phyloP scores from a whole-genome alignment of 2,113 vertebrate species.

The Hemibagrus wyckioides region DNA sequence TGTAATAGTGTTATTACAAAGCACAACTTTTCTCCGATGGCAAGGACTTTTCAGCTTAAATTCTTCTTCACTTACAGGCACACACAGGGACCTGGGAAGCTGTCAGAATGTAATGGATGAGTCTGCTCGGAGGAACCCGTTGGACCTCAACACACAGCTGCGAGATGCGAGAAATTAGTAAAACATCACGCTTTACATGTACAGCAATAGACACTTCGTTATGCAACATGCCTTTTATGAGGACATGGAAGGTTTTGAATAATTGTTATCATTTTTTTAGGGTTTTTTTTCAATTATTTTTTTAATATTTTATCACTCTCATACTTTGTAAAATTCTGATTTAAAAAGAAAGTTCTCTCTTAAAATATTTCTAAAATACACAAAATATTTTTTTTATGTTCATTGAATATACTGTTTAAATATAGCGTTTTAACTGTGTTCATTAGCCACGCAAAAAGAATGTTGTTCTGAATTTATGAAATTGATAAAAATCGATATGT shows the following conservation, averaged over 20 bases:
- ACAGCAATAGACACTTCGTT: not conserved
- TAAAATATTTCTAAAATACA: not conserved
- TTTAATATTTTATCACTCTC: not conserved
- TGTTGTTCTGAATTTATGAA: not conserved
- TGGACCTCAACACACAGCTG: not conserved
- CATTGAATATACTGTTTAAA: too few species aligned
- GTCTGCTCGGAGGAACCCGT: not conserved
- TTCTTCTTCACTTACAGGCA: constrained; percentile 20
- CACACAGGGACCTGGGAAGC: constrained; percentile 9
- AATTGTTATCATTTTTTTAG: not conserved
- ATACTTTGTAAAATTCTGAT: not conserved
- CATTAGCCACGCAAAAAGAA: not conserved
- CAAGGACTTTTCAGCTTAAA: not conserved
- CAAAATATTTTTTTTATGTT: not conserved
- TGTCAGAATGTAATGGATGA: constrained; percentile 39
- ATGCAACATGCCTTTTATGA: not conserved
- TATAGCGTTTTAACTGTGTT: not conserved
- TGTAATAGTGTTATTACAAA: not conserved
- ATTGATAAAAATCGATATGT: not conserved
- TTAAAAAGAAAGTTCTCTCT: not conserved
- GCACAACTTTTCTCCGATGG: not conserved
- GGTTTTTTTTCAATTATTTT: too few species aligned
- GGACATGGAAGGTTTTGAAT: not conserved
- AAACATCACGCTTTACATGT: not conserved
- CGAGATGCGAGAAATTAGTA: constrained; percentile 7